Conservation (phyloP, 2,888 invertebrate genomes). For the Cheilosia scutellata region DNA sequence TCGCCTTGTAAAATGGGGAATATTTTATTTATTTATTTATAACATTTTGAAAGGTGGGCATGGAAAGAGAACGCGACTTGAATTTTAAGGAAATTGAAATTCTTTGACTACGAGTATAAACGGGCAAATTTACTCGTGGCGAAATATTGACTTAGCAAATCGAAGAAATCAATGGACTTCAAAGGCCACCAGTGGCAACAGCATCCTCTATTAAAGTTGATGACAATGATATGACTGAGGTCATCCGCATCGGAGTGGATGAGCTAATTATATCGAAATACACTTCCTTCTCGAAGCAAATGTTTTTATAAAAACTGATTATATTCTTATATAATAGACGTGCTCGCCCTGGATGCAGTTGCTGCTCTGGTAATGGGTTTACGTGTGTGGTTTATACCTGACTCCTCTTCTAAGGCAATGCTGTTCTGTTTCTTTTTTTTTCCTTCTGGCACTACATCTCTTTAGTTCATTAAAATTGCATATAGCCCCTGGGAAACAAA, state of each 20-base stretch:
- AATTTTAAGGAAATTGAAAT: no score
- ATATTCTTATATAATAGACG: no score
- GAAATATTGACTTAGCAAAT: no score
- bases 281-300: neutral
- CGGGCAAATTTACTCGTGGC: no score
- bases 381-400: neutral
- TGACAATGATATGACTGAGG: neutral
- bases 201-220: neutral
- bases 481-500: neutral
- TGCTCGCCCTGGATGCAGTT: neutral
- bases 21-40: no score
- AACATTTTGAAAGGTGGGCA: no score
- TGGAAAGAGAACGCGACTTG: no score
- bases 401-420: neutral
- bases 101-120: no score
- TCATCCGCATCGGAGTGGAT: neutral
- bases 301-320: no score
- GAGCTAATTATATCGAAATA: neutral
- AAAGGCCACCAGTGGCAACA: neutral
- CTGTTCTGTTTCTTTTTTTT: neutral
- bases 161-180: no score
- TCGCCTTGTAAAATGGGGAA: no score
- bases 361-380: neutral
- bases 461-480: neutral
- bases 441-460: neutral